Base-by-base conservation (phyloP, 2,888 invertebrate species). In the Uropetala carovei region DNA sequence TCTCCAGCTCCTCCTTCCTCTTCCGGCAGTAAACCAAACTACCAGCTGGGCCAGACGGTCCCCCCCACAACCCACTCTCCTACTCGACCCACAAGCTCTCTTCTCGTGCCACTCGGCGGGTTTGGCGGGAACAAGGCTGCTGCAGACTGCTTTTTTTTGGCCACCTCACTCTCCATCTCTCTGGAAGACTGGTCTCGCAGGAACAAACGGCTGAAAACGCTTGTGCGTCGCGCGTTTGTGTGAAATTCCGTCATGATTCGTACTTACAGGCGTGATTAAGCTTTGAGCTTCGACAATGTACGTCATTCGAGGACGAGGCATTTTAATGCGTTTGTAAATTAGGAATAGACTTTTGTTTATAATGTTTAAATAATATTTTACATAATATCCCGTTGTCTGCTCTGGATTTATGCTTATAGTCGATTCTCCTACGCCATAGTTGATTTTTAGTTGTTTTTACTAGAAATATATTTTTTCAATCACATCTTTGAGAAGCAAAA, bases 1-100 rank as follows among this genome's bases (percentile, higher is more conserved):
- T 83, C 56, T 27, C 57, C 83, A 43, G 27, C 56, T 5, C 89
- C 89, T 22, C n/a, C 43, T 89, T 64, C 89, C 64, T 89, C 89
- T 89, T 89, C 89, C 89, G 89, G n/a, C 89, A 64, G 68, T 16
- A 27, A 86, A 57, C 86, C 14, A 60, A 68, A 64, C 86, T 60
- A 86, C 60, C 86, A 86, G 86, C 86, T 86, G 86, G 59, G 60
- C 60, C 60, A 64, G 60, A 60, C n/a, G 86, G 86, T 60, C n/a
- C n/a, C 85, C 85, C 13, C 22, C 27, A 43, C 43, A 1, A 5
- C 43, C 43, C n/a, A n/a, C n/a, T n/a, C n/a, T n/a, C 83, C 83
- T 18, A n/a, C 83, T 57, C 56, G 83, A n/a, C 56, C 56, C n/a
- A 43, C 43, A 43, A 43, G 43, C 43, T 43, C 75, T 75, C 10